Percentiles rank a stretch among this genome's conserved stretches.
These are phyloP conservation scores for Plebejus argus DNA, from an alignment of 2,888 invertebrate species.

Conservation along the genomic window DNA sequence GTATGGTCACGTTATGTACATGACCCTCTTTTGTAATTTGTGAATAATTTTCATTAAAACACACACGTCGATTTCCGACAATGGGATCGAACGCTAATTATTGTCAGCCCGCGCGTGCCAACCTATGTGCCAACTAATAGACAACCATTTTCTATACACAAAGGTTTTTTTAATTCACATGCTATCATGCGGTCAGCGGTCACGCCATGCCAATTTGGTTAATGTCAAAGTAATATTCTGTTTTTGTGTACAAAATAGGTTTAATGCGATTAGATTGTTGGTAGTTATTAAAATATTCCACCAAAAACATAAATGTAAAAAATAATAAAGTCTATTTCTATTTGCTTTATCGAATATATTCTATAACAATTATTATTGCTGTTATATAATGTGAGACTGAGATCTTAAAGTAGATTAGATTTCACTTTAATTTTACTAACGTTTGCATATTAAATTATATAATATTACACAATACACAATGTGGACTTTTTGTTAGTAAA, in stretches of 20 bases:
- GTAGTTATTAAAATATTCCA: neutral
- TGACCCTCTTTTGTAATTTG: neutral
- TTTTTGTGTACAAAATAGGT: no score
- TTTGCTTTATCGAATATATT: no score
- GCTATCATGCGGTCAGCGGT: neutral
- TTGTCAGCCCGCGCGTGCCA: neutral
- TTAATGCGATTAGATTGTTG: neutral
- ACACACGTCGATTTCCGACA: neutral
- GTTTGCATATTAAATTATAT: no score
- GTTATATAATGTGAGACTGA: no score
- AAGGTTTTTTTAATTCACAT: slow-evolving; percentile 1
- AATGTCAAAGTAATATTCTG: neutral
- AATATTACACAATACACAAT: no score
- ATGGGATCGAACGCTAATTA: slow-evolving; percentile 22
- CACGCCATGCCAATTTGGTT: neutral
- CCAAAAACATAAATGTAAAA: no score
- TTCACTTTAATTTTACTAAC: no score
- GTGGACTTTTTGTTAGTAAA: no score
- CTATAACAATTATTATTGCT: no score
- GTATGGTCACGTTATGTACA: no score
- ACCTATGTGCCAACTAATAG: slow-evolving; percentile 13
- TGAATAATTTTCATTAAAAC: neutral
- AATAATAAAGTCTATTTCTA: no score
- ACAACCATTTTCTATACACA: slow-evolving; percentile 19
- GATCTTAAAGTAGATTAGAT: no score